These are phyloP conservation scores for Pogoniulus pusillus DNA, from an alignment of 2,797 vertebrate species.

Conservation along the genomic window DNA sequence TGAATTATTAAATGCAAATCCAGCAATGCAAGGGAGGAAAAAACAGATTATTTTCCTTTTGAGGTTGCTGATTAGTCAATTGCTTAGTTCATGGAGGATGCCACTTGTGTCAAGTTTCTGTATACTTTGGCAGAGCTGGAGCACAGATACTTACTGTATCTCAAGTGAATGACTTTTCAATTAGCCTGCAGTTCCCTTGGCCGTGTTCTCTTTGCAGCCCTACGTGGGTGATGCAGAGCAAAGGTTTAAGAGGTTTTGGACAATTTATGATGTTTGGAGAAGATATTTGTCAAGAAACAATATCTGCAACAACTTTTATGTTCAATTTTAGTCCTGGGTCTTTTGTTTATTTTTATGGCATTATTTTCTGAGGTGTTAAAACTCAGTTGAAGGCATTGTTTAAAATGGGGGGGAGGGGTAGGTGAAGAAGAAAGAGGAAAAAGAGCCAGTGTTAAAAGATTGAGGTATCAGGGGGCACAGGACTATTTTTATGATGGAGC, in stretches of 20 bases:
- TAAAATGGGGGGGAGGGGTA: background rate
- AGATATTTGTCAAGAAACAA: constrained; percentile 79
- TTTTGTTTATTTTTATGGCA: constrained; percentile 75
- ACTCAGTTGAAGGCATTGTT: constrained; percentile 53
- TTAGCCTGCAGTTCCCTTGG: constrained; percentile 76
- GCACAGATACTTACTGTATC: constrained; percentile 58
- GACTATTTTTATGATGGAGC: constrained; percentile 30
- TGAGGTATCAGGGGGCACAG: background rate
- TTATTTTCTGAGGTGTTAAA: constrained; percentile 61
- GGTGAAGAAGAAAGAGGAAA: background rate
- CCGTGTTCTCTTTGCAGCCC: constrained; percentile 69
- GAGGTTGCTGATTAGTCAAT: constrained; percentile 74
- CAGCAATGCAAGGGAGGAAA: constrained; percentile 58
- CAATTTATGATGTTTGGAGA: constrained; percentile 76
- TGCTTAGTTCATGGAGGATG: constrained; percentile 56
- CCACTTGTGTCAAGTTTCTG: constrained; percentile 71
- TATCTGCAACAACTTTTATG: constrained; percentile 75
- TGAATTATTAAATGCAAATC: constrained; percentile 76
- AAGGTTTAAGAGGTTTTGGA: constrained; percentile 79
- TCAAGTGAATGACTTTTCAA: constrained; percentile 83
- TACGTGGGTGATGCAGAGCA: constrained; percentile 74
- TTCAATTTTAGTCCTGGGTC: constrained; percentile 68
- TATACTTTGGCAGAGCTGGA: constrained; percentile 65
- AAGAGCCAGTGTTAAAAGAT: constrained; percentile 30
- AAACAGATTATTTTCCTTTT: constrained; percentile 65